phyloP scores from a whole-genome alignment of 2,888 invertebrate species.

The Aporophyla nigra region DNA sequence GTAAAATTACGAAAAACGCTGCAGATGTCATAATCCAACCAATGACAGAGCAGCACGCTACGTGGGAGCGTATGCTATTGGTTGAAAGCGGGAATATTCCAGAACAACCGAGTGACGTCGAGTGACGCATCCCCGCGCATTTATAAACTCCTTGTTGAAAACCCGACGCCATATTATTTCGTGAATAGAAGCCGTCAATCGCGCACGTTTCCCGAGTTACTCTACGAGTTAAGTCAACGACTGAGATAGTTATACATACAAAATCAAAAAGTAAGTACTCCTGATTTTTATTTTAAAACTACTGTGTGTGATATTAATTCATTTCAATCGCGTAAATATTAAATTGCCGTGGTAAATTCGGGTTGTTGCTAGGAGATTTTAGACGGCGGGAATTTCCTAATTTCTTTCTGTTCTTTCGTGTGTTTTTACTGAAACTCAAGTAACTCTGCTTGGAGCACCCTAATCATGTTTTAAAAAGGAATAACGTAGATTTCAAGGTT shows the following conservation, averaged over 20 bases:
- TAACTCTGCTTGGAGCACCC: neutral
- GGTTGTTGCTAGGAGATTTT: neutral
- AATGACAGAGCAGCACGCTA: conserved; percentile 74
- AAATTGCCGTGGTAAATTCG: conserved; percentile 5
- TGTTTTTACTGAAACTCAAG: neutral
- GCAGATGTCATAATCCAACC: conserved; percentile 72
- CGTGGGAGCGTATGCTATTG: conserved; percentile 76
- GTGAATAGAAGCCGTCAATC: conserved; percentile 88
- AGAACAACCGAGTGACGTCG: conserved; percentile 86
- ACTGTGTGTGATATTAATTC: conserved; percentile 2
- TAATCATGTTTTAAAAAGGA: neutral
- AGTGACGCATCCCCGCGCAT: conserved; percentile 75
- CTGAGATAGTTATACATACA: conserved; percentile 75
- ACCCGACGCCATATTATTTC: conserved; percentile 83
- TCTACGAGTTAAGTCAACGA: conserved; percentile 81
- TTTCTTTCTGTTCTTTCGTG: conserved; percentile 18
- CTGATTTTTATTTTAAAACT: conserved; percentile 4
- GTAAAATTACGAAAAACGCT: conserved; percentile 55
- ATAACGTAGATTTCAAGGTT: neutral
- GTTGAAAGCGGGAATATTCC: conserved; percentile 83
- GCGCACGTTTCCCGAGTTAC: conserved; percentile 88
- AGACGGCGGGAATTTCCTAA: conserved; percentile 10
- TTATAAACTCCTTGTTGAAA: conserved; percentile 75
- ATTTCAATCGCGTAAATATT: neutral
- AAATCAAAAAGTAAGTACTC: conserved; percentile 81